A percentile compares a stretch with the other conserved stretches of the same genome.
Evolutionary conservation across 2,113 vertebrate species (phyloP).

Genomic region (Ophthalmolycus amberensis): DNA sequence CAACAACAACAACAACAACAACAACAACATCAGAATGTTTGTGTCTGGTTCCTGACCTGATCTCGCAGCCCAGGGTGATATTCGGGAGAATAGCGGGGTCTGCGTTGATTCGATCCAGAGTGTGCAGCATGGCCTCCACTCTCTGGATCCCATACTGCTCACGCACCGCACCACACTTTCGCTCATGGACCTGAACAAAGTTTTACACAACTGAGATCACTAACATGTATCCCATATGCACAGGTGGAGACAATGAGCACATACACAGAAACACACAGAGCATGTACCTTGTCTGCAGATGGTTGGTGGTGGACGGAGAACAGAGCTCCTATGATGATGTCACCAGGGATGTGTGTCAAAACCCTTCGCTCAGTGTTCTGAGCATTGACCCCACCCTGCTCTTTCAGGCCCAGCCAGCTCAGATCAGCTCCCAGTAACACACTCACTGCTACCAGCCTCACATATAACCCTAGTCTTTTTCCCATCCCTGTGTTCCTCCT

Average conservation of each 20-base stretch:
- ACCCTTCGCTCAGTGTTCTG: conserved; percentile 94
- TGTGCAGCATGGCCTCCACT: conserved; percentile 98
- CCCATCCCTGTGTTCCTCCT: conserved; percentile 22
- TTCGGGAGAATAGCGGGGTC: conserved; percentile 92
- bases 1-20: conserved; percentile 10
- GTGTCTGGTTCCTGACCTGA: conserved; percentile 76
- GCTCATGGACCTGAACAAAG: conserved; percentile 87
- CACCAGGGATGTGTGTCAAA: conserved; percentile 93
- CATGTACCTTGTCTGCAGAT: conserved; percentile 91
- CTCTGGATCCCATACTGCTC: conserved; percentile 99
- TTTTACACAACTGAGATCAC: neutral
- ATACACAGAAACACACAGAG: neutral
- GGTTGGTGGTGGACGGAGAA: conserved; percentile 99
- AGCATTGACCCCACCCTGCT: conserved; percentile 83
- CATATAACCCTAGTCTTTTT: conserved; percentile 30
- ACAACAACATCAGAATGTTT: neutral
- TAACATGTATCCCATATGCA: neutral
- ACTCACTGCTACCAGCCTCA: conserved; percentile 51
- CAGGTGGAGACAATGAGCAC: neutral
- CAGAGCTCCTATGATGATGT: conserved; percentile 96
- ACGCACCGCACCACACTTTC: conserved; percentile 95
- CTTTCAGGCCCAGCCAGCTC: conserved; percentile 64
- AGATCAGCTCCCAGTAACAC: conserved; percentile 67
- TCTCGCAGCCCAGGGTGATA: conserved; percentile 95
- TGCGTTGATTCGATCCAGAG: conserved; percentile 94